phyloP scores from a whole-genome alignment of 1,140 invertebrate species.

The Drosophila ironensis region DNA sequence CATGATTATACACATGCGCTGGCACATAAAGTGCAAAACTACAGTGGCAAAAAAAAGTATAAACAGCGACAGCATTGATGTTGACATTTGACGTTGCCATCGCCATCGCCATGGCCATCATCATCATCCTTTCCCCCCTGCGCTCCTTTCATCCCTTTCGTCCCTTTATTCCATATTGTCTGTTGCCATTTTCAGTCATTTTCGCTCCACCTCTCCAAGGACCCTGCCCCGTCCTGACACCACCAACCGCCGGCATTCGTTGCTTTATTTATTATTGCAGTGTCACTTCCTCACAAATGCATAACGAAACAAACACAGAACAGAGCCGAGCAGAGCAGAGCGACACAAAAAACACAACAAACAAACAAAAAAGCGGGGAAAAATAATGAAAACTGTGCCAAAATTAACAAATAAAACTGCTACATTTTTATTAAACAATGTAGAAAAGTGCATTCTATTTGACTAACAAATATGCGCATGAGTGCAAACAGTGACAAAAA shows the following conservation, averaged over 20 bases:
- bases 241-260: slow-evolving; percentile 24
- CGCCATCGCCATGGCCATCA: slow-evolving; percentile 47
- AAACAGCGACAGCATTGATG: slow-evolving; percentile 61
- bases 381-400: slow-evolving; percentile 46
- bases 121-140: not conserved
- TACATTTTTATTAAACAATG: slow-evolving; percentile 67
- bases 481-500: slow-evolving; percentile 10
- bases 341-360: not conserved
- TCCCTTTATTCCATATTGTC: slow-evolving; percentile 57
- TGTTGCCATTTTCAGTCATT: slow-evolving; percentile 67
- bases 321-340: not conserved
- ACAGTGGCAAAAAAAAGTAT: slow-evolving; percentile 60
- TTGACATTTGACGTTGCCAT: slow-evolving; percentile 73
- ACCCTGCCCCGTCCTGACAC: too few species aligned
- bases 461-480: slow-evolving; percentile 26
- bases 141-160: slow-evolving; percentile 11
- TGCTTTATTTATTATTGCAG: slow-evolving; percentile 72
- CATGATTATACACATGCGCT: slow-evolving; percentile 21
- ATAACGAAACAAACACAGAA: slow-evolving; percentile 30
- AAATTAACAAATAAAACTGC: slow-evolving; percentile 70
- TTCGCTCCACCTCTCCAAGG: slow-evolving; percentile 10
- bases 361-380: not conserved
- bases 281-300: slow-evolving; percentile 49
- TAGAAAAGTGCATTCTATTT: slow-evolving; percentile 56
- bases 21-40: slow-evolving; percentile 31